These are phyloP conservation scores for Heliconius himera DNA, from an alignment of 1,140 invertebrate species.

Conservation along the genomic window DNA sequence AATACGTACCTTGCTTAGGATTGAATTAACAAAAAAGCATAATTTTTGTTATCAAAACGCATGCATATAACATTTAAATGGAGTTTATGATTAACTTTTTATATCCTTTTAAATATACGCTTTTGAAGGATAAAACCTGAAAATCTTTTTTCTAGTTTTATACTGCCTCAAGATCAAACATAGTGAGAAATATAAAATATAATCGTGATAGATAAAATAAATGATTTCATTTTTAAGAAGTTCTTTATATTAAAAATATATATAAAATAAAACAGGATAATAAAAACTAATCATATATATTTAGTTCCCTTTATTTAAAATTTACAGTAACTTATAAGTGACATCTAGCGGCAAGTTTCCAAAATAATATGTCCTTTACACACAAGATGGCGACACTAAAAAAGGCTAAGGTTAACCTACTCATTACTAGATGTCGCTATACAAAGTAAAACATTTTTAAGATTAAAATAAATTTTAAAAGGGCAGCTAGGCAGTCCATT, in stretches of 20 bases:
- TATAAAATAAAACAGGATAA: neutral
- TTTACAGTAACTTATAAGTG: neutral
- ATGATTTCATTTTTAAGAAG: too few relatives aligned
- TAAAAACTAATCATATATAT: neutral
- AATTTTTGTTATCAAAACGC: too few relatives aligned
- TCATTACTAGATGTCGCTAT: conserved; percentile 43
- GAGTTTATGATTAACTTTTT: too few relatives aligned
- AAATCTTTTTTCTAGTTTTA: too few relatives aligned
- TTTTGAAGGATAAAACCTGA: too few relatives aligned
- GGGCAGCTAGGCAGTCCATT: conserved; percentile 89
- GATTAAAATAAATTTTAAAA: neutral
- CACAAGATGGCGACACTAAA: neutral
- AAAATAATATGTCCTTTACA: neutral
- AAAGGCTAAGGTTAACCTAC: neutral
- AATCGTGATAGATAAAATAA: too few relatives aligned
- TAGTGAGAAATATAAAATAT: too few relatives aligned
- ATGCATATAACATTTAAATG: too few relatives aligned
- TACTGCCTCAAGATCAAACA: too few relatives aligned
- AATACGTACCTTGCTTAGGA: too few relatives aligned
- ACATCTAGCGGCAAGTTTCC: conserved; percentile 23
- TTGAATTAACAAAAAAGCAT: too few relatives aligned
- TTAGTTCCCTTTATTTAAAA: neutral
- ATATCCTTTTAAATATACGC: too few relatives aligned
- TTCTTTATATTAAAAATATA: neutral
- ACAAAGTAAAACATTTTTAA: neutral